Evolutionary conservation across 2,113 vertebrate species (phyloP).

Genomic region (Sialia sialis): DNA sequence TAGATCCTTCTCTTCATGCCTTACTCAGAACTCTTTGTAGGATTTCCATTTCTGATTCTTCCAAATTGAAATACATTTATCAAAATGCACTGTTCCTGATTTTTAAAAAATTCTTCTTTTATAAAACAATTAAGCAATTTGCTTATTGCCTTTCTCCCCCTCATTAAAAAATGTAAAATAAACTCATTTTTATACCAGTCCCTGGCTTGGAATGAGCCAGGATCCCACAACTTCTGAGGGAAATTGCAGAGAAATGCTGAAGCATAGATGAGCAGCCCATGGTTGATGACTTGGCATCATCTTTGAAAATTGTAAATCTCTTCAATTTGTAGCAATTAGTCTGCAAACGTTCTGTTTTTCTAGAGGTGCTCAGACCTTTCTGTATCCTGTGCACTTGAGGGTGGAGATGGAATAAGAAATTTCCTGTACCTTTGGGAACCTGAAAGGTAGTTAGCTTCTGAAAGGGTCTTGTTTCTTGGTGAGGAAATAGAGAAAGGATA

Average conservation of each 20-base stretch:
- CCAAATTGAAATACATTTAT: neutral
- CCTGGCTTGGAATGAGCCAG: neutral
- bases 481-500: neutral
- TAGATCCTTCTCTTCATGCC: neutral
- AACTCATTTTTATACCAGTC: neutral
- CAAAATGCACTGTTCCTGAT: neutral
- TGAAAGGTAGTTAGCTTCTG: conserved; percentile 13
- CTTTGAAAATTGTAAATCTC: neutral
- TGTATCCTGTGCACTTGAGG: neutral
- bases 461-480: neutral
- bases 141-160: neutral
- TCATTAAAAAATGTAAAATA: neutral
- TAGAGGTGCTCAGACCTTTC: neutral
- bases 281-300: neutral
- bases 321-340: neutral
- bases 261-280: neutral
- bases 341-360: neutral
- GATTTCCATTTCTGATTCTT: neutral
- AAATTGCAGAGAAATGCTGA: neutral
- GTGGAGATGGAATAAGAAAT: neutral
- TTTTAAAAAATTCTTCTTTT: neutral
- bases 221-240: neutral
- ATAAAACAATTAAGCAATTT: neutral
- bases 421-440: neutral
- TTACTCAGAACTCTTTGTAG: neutral